Evolutionary conservation across 2,113 vertebrate species (phyloP).

Genomic region (Rhinopomastus cyanomelas): DNA sequence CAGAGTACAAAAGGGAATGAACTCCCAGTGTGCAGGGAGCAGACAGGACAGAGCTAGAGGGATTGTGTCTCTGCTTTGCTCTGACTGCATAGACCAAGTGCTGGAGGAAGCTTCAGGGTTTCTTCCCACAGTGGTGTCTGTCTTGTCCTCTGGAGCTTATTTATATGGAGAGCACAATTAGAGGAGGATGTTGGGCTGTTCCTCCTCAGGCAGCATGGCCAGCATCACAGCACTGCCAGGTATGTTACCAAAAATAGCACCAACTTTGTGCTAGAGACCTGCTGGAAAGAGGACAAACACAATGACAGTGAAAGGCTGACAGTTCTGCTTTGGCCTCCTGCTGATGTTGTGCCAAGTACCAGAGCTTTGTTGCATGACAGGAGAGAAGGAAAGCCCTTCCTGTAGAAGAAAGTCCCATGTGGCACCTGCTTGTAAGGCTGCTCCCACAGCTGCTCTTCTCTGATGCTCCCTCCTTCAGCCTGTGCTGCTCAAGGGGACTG

Average conservation of each 20-base stretch:
- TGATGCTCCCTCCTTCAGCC: neutral
- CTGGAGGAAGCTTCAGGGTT: neutral
- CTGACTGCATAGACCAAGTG: neutral
- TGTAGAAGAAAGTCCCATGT: neutral
- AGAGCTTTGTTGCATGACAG: neutral
- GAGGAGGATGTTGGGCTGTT: neutral
- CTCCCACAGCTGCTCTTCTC: neutral
- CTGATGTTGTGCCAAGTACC: neutral
- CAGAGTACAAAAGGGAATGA: constrained; percentile 8
- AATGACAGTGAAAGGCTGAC: neutral
- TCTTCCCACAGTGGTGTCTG: neutral
- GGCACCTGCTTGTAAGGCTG: neutral
- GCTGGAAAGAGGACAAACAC: neutral
- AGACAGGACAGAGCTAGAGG: neutral
- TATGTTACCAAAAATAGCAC: neutral
- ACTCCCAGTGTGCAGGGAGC: neutral
- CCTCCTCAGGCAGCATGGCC: neutral
- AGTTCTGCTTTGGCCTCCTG: neutral
- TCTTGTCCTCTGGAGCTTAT: constrained; percentile 3
- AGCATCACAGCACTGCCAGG: neutral
- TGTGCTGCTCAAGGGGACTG: neutral
- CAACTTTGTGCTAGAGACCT: neutral
- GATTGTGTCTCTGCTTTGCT: neutral
- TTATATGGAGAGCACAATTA: neutral
- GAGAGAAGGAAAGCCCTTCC: neutral